Conservation (phyloP, 2,888 invertebrate species). For the Brachyopa scutellaris region DNA sequence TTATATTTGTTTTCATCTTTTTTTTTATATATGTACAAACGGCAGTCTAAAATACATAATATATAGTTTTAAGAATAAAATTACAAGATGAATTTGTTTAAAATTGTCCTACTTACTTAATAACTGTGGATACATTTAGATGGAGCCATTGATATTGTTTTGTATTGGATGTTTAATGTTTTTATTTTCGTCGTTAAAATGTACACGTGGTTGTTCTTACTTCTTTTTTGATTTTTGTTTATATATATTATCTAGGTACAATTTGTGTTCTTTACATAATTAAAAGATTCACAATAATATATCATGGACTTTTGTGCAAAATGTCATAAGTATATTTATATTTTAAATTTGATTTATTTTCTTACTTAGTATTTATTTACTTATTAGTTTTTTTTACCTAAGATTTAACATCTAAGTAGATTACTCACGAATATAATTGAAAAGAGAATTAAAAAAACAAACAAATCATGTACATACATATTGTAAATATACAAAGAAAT, state of each 20-base stretch:
- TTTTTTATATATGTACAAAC: conserved; percentile 52
- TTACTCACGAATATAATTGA: conserved; percentile 49
- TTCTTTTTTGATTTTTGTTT: conserved; percentile 11
- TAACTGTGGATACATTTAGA: conserved; percentile 48
- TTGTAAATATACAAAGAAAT: conserved; percentile 25
- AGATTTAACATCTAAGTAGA: conserved; percentile 56
- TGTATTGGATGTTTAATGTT: conserved; percentile 8
- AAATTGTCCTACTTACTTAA: conserved; percentile 58
- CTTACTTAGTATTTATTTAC: conserved; percentile 27
- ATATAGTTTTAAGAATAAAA: conserved; percentile 44
- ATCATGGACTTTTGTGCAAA: conserved; percentile 58
- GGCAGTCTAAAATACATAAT: conserved; percentile 65
- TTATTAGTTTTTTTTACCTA: conserved; percentile 42
- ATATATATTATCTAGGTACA: conserved; percentile 53
- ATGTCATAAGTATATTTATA: conserved; percentile 44
- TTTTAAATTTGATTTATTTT: conserved; percentile 26
- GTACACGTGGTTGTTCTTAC: conserved; percentile 34
- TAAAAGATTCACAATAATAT: conserved; percentile 57
- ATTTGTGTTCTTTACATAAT: conserved; percentile 47
- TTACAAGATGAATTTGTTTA: conserved; percentile 44
- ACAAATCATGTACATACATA: not conserved
- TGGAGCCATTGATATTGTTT: conserved; percentile 56
- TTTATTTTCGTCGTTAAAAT: conserved; percentile 39
- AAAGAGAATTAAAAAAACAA: conserved; percentile 7
- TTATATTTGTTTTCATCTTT: conserved; percentile 26